Conservation (phyloP, 2,797 vertebrate genomes). For the Chelon auratus region DNA sequence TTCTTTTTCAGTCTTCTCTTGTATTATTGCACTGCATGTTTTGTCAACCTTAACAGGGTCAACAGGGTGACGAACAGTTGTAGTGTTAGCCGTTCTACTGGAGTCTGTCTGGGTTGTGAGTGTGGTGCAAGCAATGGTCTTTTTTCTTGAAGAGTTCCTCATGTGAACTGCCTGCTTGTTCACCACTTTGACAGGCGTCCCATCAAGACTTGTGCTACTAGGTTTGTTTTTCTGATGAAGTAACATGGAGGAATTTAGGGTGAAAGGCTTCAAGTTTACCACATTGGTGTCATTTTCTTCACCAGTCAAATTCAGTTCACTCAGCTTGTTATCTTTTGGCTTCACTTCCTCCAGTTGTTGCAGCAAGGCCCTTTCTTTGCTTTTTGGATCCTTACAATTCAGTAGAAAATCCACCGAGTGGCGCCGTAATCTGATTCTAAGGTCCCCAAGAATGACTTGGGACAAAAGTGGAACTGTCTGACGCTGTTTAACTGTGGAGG, state of each 20-base stretch:
- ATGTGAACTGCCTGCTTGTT: constrained; percentile 39
- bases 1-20: constrained; percentile 38
- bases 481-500: constrained; percentile 36
- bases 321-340: constrained; percentile 39
- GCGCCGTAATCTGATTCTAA: constrained; percentile 77
- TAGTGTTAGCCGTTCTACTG: constrained; percentile 30
- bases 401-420: constrained; percentile 83
- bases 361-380: constrained; percentile 78
- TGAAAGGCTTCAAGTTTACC: constrained; percentile 73
- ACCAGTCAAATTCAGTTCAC: constrained; percentile 21
- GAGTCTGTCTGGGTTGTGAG: constrained; percentile 32
- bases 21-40: constrained; percentile 48
- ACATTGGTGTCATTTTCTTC: constrained; percentile 43
- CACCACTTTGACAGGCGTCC: constrained; percentile 59
- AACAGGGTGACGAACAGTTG: constrained; percentile 22
- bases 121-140: constrained; percentile 36
- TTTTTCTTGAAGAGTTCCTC: constrained; percentile 72
- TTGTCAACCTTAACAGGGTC: constrained; percentile 17
- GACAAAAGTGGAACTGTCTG: constrained; percentile 57
- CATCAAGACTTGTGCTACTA: constrained; percentile 34
- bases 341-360: constrained; percentile 72
- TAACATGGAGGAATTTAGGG: constrained; percentile 58
- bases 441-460: constrained; percentile 74
- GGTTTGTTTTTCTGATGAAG: constrained; percentile 38
- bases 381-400: constrained; percentile 80